phyloP scores from a whole-genome alignment of 2,888 invertebrate species.

The Zaprionus obscuricornis region DNA sequence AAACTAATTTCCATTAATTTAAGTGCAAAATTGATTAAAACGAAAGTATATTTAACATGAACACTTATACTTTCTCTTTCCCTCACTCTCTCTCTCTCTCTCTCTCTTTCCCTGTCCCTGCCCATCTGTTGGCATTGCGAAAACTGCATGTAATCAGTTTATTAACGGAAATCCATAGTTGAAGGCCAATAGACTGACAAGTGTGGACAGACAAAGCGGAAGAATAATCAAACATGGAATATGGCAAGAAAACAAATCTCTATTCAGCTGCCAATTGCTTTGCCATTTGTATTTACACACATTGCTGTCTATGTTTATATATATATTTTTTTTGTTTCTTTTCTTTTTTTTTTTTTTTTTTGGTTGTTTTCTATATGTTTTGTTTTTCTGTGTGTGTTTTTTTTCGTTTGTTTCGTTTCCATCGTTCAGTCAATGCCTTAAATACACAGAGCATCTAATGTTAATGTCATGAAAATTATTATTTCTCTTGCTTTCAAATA shows the following conservation, averaged over 20 bases:
- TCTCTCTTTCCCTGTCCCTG: too few species aligned
- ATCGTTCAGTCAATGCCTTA: constrained; percentile 56
- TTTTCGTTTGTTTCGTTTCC: constrained; percentile 15
- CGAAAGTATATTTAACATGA: too few species aligned
- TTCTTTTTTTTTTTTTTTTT: constrained; percentile 8
- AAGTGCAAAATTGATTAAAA: constrained; percentile 38
- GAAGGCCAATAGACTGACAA: constrained; percentile 51
- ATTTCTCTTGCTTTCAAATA: constrained; percentile 47
- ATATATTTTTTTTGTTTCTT: constrained; percentile 5
- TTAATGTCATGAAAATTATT: constrained; percentile 74
- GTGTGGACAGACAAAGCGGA: constrained; percentile 58
- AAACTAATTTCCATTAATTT: constrained; percentile 66
- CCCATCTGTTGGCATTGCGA: too few species aligned
- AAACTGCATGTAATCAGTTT: constrained; percentile 14
- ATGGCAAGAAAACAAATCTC: constrained; percentile 6
- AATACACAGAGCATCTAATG: constrained; percentile 58
- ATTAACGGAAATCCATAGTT: constrained; percentile 39
- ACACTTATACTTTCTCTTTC: too few species aligned
- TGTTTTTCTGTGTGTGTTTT: constrained; percentile 5
- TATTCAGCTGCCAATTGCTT: constrained; percentile 51
- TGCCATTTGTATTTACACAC: constrained; percentile 17
- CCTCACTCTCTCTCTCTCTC: too few species aligned
- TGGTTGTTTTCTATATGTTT: too few species aligned
- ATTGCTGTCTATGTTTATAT: not conserved
- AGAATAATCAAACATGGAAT: constrained; percentile 45